Evolutionary conservation across 2,797 vertebrate species (phyloP).

Genomic region (Semotilus atromaculatus): DNA sequence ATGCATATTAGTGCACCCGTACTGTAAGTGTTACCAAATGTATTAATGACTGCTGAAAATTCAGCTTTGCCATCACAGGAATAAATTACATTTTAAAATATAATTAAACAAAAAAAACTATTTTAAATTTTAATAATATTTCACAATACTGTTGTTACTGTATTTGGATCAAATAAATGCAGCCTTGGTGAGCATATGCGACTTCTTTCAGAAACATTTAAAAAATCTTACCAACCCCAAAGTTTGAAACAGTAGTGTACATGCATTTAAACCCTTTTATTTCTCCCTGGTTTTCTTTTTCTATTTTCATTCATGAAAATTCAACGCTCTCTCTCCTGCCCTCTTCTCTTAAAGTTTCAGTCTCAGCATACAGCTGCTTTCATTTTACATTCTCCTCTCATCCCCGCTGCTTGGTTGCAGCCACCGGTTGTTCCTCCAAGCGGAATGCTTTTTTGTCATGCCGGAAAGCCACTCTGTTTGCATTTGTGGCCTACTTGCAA

Average conservation of each 20-base stretch:
- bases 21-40: neutral
- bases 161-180: too few species aligned
- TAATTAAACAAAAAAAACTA: too few species aligned
- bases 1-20: neutral
- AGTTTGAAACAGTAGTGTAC: too few species aligned
- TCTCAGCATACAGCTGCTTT: slow-evolving; percentile 80
- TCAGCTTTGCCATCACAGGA: too few species aligned
- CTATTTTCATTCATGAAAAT: slow-evolving; percentile 77
- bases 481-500: slow-evolving; percentile 75
- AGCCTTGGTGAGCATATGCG: too few species aligned
- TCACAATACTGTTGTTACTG: too few species aligned
- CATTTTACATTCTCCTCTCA: slow-evolving; percentile 81
- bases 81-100: too few species aligned
- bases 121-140: too few species aligned
- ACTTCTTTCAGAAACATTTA: too few species aligned
- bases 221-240: too few species aligned
- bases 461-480: slow-evolving; percentile 1
- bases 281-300: slow-evolving; percentile 64
- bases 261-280: slow-evolving; percentile 29
- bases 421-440: slow-evolving; percentile 73
- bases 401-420: slow-evolving; percentile 78
- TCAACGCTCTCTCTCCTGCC: slow-evolving; percentile 62
- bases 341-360: slow-evolving; percentile 49
- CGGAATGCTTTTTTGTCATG: slow-evolving; percentile 52
- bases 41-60: too few species aligned